These are phyloP conservation scores for Camelus bactrianus DNA, from an alignment of 2,113 vertebrate species.

Conservation along the genomic window DNA sequence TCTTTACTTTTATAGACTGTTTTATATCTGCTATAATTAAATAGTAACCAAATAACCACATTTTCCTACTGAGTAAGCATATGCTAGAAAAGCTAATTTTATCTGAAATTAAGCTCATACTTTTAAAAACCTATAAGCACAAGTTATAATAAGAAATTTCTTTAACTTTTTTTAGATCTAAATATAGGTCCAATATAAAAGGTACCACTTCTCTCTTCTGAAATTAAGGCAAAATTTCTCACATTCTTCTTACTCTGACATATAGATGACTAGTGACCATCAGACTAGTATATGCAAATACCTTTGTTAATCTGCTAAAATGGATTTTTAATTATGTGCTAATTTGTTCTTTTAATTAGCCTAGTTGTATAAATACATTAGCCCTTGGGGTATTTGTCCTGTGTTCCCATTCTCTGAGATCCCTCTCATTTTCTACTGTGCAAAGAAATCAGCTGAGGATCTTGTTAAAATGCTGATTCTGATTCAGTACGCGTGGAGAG, in stretches of 20 bases:
- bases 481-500: neutral
- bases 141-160: neutral
- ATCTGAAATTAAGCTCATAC: conserved; percentile 1
- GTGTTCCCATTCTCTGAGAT: neutral
- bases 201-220: neutral
- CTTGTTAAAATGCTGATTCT: neutral
- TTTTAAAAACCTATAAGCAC: neutral
- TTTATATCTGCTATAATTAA: neutral
- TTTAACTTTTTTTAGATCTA: conserved; percentile 2
- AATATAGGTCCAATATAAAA: neutral
- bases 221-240: neutral
- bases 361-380: neutral
- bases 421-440: neutral
- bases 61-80: neutral
- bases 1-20: neutral
- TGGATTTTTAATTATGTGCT: conserved; percentile 9
- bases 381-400: neutral
- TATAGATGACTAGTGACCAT: neutral
- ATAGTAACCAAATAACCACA: neutral
- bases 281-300: neutral
- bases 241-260: neutral
- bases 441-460: neutral
- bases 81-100: conserved; percentile 24
- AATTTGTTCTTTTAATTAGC: conserved; percentile 19
- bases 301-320: neutral